phyloP scores from a whole-genome alignment of 2,113 vertebrate genomes.

The Calyptommatus sinebrachiatus region DNA sequence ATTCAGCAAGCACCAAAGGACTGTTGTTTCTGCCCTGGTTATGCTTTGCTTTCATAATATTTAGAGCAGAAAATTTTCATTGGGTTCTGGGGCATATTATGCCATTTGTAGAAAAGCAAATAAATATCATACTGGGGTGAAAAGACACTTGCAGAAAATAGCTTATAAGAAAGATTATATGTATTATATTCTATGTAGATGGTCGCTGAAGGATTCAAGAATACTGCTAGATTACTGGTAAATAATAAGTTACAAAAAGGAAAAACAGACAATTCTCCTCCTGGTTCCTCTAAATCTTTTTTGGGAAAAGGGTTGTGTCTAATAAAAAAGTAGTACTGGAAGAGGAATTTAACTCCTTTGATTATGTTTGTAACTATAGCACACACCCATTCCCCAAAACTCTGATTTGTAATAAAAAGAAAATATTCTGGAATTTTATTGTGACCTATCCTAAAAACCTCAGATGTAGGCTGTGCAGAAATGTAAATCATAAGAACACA shows the following conservation, averaged over 20 bases:
- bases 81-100: neutral
- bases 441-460: no score
- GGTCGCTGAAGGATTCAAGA: no score
- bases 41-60: neutral
- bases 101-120: neutral
- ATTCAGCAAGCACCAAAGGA: neutral
- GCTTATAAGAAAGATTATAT: neutral
- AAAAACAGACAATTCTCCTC: neutral
- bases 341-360: neutral
- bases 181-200: no score
- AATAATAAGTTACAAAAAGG: neutral
- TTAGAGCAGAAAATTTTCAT: neutral
- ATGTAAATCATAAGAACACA: no score
- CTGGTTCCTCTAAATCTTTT: no score
- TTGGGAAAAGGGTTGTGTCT: neutral
- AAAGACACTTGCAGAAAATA: neutral
- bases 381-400: no score
- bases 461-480: no score
- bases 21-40: neutral
- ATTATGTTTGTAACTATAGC: no score
- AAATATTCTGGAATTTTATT: no score
- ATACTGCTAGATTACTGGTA: neutral
- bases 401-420: no score
- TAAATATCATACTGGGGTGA: neutral
- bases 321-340: neutral